Base-by-base conservation (phyloP, 2,113 vertebrate species). In the Leuciscus idus region DNA sequence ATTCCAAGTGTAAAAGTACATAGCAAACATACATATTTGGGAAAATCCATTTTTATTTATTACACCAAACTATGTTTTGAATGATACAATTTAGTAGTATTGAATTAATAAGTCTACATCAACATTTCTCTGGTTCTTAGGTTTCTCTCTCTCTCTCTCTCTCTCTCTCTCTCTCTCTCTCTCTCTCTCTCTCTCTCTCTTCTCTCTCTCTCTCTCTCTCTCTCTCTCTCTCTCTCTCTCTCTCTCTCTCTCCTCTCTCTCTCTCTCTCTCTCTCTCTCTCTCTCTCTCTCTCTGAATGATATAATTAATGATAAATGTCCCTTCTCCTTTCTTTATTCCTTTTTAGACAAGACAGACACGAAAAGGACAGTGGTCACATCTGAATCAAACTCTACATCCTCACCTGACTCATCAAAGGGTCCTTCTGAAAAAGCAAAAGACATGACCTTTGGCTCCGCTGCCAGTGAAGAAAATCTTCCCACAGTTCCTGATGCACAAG, bases 341-440 rank as follows among this genome's bases (percentile, higher is more conserved):
- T 26, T 39, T 64, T 52, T 23, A 61, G 75, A 61, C 68, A 93
- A 92, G 61, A 21, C 88, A 1, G 88, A 21, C 87, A 4, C 87
- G 85, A 84, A 75, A 39, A 72, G 30, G 55, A 48, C 62, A 21
- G 62, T 39, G 15, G 9, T 74, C 7, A 28, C 62, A 15, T 64
- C 55, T 23, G 52, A 73, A 30, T 85, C 10, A 55, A 77, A 68
- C 17, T 75, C 72, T 0, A 50, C 86, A 2, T 48, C 28, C 17
- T 23, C 64, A 26, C 33, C 21, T 70, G 73, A n/a, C 8, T 36
- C 21, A 52, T 12, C 30, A 9, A 46, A 48, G 4, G 66, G 80
- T 62, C 26, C 21, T 23, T 46, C 81, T 61, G 73, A 78, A 68
- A 70, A 86, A 30, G 30, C 50, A 5, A 86, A 86, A 50, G 85